Evolutionary conservation across 1,140 invertebrate species (phyloP).

Genomic region (Scaptomyza graminum): DNA sequence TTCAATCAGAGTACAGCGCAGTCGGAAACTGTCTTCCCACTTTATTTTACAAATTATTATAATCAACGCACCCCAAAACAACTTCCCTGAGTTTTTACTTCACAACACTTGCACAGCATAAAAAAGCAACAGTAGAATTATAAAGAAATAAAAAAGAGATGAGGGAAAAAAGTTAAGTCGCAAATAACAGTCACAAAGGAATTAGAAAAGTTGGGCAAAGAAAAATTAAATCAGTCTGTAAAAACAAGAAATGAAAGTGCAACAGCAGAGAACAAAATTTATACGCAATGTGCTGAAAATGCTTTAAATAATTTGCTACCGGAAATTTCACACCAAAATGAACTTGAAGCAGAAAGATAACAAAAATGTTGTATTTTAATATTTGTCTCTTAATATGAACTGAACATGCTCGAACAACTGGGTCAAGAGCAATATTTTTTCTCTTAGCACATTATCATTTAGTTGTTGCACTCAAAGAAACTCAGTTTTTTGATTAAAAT

Average conservation of each 20-base stretch:
- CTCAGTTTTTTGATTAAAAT: conserved; percentile 1
- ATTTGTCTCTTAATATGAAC: neutral
- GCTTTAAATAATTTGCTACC: conserved; percentile 44
- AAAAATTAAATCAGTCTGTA: conserved; percentile 48
- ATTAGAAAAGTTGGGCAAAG: conserved; percentile 50
- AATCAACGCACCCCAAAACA: conserved; percentile 5
- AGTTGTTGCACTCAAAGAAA: neutral
- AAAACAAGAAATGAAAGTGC: conserved; percentile 30
- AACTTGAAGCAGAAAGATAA: neutral
- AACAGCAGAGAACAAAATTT: conserved; percentile 35
- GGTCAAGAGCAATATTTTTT: neutral
- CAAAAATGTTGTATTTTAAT: neutral
- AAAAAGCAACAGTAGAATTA: conserved; percentile 13
- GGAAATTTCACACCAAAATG: conserved; percentile 33
- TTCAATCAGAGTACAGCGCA: neutral
- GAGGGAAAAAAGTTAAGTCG: conserved; percentile 32
- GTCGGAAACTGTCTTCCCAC: neutral
- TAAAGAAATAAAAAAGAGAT: conserved; percentile 11
- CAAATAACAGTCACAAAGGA: conserved; percentile 60
- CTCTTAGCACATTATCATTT: neutral
- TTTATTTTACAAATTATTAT: conserved; percentile 24
- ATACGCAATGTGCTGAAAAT: conserved; percentile 39
- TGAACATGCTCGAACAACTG: neutral
- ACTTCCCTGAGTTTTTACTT: conserved; percentile 16
- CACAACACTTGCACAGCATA: neutral